These are phyloP conservation scores for Murina feae DNA, from an alignment of 2,113 vertebrate species.

Conservation along the genomic window DNA sequence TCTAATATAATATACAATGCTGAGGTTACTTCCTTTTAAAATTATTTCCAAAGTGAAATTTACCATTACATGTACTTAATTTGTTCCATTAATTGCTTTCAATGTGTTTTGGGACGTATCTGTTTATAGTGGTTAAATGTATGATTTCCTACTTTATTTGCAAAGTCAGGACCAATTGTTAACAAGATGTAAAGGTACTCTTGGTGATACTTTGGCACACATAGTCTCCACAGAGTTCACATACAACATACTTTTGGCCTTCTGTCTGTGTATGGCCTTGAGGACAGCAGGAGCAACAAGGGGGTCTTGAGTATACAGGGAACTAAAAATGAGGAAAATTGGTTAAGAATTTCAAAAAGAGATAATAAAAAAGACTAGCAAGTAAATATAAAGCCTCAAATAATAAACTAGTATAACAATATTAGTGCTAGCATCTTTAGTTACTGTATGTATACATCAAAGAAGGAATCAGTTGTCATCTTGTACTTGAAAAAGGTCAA, in stretches of 20 bases:
- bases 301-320: not conserved
- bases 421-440: not conserved
- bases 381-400: conserved; percentile 8
- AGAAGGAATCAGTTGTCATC: not conserved
- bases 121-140: not conserved
- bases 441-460: not conserved
- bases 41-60: conserved; percentile 46
- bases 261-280: not conserved
- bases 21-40: conserved; percentile 15
- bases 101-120: conserved; percentile 15
- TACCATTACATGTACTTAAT: not conserved
- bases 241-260: not conserved
- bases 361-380: not conserved
- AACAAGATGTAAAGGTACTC: not conserved
- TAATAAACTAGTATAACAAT: not conserved
- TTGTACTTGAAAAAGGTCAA: not conserved
- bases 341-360: not conserved
- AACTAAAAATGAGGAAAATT: conserved; percentile 16
- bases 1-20: not conserved
- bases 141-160: not conserved
- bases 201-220: not conserved
- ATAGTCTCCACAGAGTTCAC: not conserved
- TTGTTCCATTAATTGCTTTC: conserved; percentile 34
- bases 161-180: not conserved
- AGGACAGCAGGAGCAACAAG: not conserved